Percentiles rank a stretch among this genome's conserved stretches.
These are phyloP conservation scores for Nasonia giraulti DNA, from an alignment of 1,140 invertebrate species.

Conservation along the genomic window DNA sequence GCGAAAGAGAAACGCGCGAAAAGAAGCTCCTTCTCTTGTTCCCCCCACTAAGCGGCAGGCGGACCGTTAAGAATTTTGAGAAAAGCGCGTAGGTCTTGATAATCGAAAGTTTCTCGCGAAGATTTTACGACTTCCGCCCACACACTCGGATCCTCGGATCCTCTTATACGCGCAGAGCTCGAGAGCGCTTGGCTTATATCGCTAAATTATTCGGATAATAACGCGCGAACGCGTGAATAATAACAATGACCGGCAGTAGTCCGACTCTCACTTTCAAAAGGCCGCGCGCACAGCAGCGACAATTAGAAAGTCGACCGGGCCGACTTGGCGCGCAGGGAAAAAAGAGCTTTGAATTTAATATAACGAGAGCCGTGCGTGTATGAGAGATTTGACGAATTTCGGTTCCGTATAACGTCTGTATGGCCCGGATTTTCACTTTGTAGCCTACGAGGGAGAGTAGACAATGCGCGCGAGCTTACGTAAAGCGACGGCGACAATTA, in stretches of 20 bases:
- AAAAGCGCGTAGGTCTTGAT: neutral
- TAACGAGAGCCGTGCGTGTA: neutral
- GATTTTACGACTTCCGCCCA: conserved; percentile 33
- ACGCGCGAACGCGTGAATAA: conserved; percentile 39
- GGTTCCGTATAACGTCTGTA: too few species aligned
- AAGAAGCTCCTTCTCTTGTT: neutral
- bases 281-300: neutral
- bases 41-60: too few species aligned
- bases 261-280: conserved; percentile 48
- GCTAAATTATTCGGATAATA: conserved; percentile 30
- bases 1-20: neutral
- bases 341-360: conserved; percentile 9
- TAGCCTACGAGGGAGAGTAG: neutral
- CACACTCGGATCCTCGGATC: neutral
- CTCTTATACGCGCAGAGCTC: neutral
- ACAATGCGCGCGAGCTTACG: neutral
- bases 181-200: neutral
- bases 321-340: neutral
- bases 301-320: conserved; percentile 47
- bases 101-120: neutral
- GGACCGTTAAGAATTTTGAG: neutral
- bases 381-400: conserved; percentile 4
- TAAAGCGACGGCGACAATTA: neutral
- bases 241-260: conserved; percentile 43
- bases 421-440: neutral